These are phyloP conservation scores for Cephus rjabovi DNA, from an alignment of 2,888 invertebrate species.

Conservation along the genomic window DNA sequence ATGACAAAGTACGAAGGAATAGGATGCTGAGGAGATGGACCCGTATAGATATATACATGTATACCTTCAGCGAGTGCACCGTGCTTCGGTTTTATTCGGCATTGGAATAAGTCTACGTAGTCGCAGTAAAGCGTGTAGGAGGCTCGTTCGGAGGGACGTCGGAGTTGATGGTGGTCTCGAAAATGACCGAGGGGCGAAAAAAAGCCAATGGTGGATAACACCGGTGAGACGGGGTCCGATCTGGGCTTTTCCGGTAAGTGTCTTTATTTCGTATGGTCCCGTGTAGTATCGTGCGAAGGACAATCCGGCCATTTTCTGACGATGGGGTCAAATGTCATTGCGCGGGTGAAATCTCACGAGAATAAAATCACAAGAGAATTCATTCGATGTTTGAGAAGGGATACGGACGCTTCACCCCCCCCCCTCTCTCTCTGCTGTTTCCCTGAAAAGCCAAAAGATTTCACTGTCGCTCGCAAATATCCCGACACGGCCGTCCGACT, in stretches of 20 bases:
- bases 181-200: not conserved
- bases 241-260: not conserved
- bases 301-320: not conserved
- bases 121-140: not conserved
- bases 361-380: not conserved
- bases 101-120: not conserved
- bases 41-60: not conserved
- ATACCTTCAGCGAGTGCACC: not conserved
- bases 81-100: not conserved
- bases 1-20: not conserved
- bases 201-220: not conserved
- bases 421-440: not conserved
- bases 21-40: not conserved
- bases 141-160: not conserved
- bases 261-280: not conserved
- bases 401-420: not conserved
- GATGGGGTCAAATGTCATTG: not conserved
- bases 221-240: not conserved
- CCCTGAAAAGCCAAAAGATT: not conserved
- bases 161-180: not conserved
- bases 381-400: not conserved
- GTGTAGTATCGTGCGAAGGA: not conserved
- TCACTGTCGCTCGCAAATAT: not conserved
- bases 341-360: not conserved
- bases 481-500: not conserved